Evolutionary conservation across 2,888 invertebrate species (phyloP), one percentile per base, ranked within the genome.

Genomic region (Gymnocheta viridis): DNA sequence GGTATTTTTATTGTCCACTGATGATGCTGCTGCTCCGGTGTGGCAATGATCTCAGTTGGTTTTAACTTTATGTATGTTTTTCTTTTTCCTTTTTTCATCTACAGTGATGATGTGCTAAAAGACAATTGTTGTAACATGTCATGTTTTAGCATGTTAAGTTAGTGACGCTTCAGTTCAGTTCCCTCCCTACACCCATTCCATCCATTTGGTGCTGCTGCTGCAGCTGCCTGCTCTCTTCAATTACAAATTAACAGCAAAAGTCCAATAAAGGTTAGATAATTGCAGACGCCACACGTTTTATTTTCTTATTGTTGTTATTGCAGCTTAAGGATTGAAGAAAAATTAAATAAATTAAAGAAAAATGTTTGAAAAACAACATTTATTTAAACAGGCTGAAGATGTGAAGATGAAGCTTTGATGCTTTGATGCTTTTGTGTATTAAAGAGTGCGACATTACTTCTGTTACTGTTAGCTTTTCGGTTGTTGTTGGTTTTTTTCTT

Each of bases 231-330:
- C 6, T 12, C n/a, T 62, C 32, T 54, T 54, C 67, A 67, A 70
- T 82, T 72, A 64, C 60, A 82, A 70, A 72, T 82, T 35, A 66
- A 70, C 19, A 69, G 64, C 51, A 77, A 69, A 76, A 60, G 22
- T 72, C 84, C 73, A 84, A 81, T 81, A 84, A 84, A 84, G 73
- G 67, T 84, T 84, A 84, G 84, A 82, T 86, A 86, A 86, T 86
- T 86, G 85, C 83, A 85, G 86, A 86, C 85, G 86, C 86, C 86
- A 86, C 86, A 86, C 86, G 86, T 86, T 77, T 80, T 77, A 54
- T 60, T 60, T 44, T 29, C 17, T 67, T 56, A 29, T n/a, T 51
- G 17, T 27, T 62, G 24, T 19, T n/a, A n/a, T n/a, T 51, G 51
- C 12, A 72, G 56, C 56, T 38, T 38, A 56, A 32, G 24, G 58